A percentile compares a stretch with the other conserved stretches of the same genome.
These are phyloP conservation scores for Liolophura sinensis DNA, from an alignment of 1,140 invertebrate genomes.

Conservation along the genomic window DNA sequence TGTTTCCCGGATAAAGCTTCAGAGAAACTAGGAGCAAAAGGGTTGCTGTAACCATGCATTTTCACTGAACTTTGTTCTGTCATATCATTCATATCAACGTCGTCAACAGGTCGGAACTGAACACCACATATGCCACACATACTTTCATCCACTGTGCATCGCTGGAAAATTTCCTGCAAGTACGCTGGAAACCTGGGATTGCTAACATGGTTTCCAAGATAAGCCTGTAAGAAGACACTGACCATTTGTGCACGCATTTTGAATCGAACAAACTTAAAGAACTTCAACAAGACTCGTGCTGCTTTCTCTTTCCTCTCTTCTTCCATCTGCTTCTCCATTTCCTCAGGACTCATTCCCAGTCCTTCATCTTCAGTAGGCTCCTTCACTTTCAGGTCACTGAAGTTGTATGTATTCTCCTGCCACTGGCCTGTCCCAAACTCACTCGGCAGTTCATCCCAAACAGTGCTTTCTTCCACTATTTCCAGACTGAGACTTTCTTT, in stretches of 20 bases:
- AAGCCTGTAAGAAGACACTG: too few relatives aligned
- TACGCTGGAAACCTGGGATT: too few relatives aligned
- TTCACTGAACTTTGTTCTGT: too few relatives aligned
- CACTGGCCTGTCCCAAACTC: not conserved
- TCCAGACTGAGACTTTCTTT: not conserved
- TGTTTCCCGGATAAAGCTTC: too few relatives aligned
- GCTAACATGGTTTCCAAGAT: too few relatives aligned
- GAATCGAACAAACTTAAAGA: too few relatives aligned
- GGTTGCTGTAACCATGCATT: too few relatives aligned
- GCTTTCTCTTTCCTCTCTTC: constrained; percentile 7
- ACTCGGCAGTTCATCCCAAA: not conserved
- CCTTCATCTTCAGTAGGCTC: constrained; percentile 13
- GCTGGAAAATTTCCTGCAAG: constrained; percentile 12
- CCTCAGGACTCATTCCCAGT: constrained; percentile 7
- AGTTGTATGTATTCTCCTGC: not conserved
- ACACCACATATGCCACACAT: constrained; percentile 28
- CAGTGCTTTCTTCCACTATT: not conserved
- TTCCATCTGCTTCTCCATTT: constrained; percentile 2
- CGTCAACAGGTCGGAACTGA: constrained; percentile 5
- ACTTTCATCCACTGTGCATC: constrained; percentile 13
- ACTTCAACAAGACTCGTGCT: too few relatives aligned
- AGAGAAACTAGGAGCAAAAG: too few relatives aligned
- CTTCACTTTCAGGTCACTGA: constrained; percentile 7
- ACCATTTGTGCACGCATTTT: too few relatives aligned
- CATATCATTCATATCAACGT: too few relatives aligned